Conservation (phyloP, 1,140 invertebrate genomes). For the Trypoxylus dichotomus region DNA sequence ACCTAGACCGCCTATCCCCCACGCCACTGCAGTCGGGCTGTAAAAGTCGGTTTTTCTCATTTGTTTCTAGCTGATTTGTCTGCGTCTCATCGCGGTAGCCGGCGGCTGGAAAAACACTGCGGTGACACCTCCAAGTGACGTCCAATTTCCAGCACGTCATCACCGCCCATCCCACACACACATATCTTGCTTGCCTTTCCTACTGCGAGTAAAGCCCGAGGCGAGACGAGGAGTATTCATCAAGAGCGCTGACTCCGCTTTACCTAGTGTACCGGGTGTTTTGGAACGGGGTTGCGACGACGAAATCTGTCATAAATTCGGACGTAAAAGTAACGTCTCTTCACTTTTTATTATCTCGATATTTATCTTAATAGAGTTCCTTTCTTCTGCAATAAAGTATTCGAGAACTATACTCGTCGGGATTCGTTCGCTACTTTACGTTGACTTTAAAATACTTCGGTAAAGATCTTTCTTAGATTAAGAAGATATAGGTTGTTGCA, state of each 20-base stretch:
- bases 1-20: conserved; percentile 4
- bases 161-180: conserved; percentile 38
- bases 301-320: conserved; percentile 1
- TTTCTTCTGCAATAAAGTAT: too few relatives aligned
- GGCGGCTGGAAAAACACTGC: conserved; percentile 51
- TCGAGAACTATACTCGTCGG: too few relatives aligned
- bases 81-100: conserved; percentile 48
- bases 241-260: conserved; percentile 1
- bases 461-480: too few relatives aligned
- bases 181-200: background rate
- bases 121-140: conserved; percentile 56
- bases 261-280: conserved; percentile 14
- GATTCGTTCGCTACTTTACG: too few relatives aligned
- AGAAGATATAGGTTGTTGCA: too few relatives aligned
- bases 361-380: too few relatives aligned
- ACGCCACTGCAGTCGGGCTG: background rate
- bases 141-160: conserved; percentile 56
- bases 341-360: too few relatives aligned
- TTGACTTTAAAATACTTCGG: too few relatives aligned
- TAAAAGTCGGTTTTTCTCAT: conserved; percentile 48
- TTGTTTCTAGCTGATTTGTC: conserved; percentile 55
- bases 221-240: background rate
- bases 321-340: background rate
- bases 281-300: background rate
- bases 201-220: background rate